Percentiles rank a stretch among this genome's conserved stretches.
These are phyloP conservation scores for Cyanoramphus novaezelandiae DNA, from an alignment of 2,113 vertebrate genomes.

Conservation along the genomic window DNA sequence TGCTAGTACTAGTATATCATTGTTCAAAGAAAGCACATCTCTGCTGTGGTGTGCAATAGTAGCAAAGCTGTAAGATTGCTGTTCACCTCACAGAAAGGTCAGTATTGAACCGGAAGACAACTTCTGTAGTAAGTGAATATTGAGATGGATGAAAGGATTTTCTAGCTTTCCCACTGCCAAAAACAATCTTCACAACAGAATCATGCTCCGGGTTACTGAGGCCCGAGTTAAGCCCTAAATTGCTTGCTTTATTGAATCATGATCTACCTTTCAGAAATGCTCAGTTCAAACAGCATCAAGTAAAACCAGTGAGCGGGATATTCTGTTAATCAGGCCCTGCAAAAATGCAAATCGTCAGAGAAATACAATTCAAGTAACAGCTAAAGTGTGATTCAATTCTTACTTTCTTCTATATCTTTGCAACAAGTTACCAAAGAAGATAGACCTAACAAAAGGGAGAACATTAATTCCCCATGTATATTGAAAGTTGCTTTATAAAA, in stretches of 20 bases:
- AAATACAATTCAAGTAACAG: not conserved
- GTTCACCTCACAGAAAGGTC: not conserved
- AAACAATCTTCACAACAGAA: not conserved
- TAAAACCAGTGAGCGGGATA: not conserved
- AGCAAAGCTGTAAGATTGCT: not conserved
- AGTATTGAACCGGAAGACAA: not conserved
- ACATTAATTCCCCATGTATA: not conserved
- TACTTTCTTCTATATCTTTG: not conserved
- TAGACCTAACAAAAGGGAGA: not conserved
- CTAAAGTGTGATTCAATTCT: not conserved
- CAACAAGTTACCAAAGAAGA: not conserved
- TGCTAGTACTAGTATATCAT: not conserved
- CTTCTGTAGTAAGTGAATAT: not conserved
- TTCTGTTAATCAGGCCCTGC: not conserved
- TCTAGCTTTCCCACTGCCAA: not conserved
- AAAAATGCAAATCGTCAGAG: not conserved
- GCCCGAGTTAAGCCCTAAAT: not conserved
- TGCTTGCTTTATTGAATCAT: not conserved
- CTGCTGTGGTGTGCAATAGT: not conserved
- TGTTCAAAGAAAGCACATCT: not conserved
- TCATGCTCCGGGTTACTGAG: not conserved
- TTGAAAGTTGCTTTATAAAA: not conserved
- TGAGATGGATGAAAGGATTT: constrained; percentile 7
- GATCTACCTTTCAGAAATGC: not conserved
- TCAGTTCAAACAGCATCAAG: not conserved